These are phyloP conservation scores for Alethe diademata DNA, from an alignment of 2,113 vertebrate genomes.

Conservation along the genomic window DNA sequence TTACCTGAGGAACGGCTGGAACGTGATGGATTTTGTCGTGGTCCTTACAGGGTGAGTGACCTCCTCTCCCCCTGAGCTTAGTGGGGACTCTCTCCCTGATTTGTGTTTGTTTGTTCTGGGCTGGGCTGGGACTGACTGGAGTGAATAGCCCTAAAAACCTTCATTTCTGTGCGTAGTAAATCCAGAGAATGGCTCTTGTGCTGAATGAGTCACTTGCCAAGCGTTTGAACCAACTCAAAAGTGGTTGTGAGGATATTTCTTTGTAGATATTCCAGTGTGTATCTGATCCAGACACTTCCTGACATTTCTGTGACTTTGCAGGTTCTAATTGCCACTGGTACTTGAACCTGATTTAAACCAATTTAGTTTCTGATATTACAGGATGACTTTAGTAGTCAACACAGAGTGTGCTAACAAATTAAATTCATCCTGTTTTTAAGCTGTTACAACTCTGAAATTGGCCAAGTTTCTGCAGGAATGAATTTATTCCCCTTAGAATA, in stretches of 20 bases:
- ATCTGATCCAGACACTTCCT: neutral
- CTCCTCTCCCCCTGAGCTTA: neutral
- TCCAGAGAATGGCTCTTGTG: neutral
- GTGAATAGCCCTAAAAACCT: neutral
- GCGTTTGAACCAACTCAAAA: neutral
- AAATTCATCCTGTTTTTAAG: neutral
- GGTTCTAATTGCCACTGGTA: neutral
- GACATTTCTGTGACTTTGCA: neutral
- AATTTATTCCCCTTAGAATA: neutral
- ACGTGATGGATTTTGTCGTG: constrained; percentile 99
- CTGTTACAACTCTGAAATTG: neutral
- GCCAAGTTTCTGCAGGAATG: neutral
- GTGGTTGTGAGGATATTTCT: neutral
- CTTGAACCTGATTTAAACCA: constrained; percentile 31
- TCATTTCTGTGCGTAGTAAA: neutral
- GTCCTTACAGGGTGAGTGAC: constrained; percentile 94
- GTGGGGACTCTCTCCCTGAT: neutral
- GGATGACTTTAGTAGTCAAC: neutral
- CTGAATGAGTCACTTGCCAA: neutral
- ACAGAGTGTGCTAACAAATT: neutral
- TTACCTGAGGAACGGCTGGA: constrained; percentile 97
- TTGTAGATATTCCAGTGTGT: neutral
- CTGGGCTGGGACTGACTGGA: neutral
- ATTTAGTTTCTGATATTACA: neutral
- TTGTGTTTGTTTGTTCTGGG: neutral